Conservation (phyloP, 2,888 invertebrate species). For the Nasonia oneida region DNA sequence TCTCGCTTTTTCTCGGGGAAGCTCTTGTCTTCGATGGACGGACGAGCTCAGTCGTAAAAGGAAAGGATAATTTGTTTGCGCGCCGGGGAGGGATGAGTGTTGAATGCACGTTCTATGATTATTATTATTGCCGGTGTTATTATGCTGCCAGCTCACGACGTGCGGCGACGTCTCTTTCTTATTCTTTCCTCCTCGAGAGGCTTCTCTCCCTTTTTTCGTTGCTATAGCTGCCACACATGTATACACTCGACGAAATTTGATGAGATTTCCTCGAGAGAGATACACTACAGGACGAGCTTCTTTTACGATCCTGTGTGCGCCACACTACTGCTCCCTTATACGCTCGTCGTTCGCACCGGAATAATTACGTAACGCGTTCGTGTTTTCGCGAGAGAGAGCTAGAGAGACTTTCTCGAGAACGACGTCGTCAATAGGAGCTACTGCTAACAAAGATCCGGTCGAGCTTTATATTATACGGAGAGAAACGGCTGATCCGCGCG, state of each 20-base stretch:
- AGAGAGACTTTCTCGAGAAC: neutral
- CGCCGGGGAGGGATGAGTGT: conserved; percentile 28
- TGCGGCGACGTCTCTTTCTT: neutral
- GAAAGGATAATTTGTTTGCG: conserved; percentile 53
- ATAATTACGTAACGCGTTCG: neutral
- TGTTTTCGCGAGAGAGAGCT: too few species aligned
- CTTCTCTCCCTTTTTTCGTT: neutral
- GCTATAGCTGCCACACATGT: neutral
- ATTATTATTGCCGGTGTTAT: conserved; percentile 16
- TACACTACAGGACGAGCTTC: neutral
- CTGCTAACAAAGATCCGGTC: neutral
- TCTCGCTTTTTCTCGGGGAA: conserved; percentile 23
- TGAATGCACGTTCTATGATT: conserved; percentile 24
- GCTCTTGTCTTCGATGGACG: neutral
- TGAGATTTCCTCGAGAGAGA: conserved; percentile 1
- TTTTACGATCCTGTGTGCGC: too few species aligned
- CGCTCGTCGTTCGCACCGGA: neutral
- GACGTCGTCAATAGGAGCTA: neutral
- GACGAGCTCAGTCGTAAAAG: conserved; percentile 29
- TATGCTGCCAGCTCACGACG: neutral
- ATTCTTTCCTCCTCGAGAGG: neutral
- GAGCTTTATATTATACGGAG: conserved; percentile 1
- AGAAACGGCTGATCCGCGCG: neutral
- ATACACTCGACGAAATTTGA: neutral
- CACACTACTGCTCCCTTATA: too few species aligned